Conservation (phyloP, 2,888 invertebrate species). For the Thecophora atra region DNA sequence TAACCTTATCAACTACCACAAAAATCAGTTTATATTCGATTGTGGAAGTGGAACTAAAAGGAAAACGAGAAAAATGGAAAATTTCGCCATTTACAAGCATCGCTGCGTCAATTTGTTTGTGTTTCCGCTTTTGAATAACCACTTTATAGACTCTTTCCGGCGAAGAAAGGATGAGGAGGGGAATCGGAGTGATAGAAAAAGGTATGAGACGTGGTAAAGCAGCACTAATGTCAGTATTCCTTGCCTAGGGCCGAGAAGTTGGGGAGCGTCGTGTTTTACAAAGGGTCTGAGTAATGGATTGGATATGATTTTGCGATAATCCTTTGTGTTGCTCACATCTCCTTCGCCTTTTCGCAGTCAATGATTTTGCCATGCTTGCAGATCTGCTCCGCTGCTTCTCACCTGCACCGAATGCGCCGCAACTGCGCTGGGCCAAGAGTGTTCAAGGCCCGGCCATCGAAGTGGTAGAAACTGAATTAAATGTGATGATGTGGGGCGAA, state of each 20-base stretch:
- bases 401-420: conserved; percentile 18
- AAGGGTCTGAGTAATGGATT: conserved; percentile 42
- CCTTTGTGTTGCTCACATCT: conserved; percentile 24
- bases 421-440: conserved; percentile 49
- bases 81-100: neutral
- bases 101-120: conserved; percentile 42
- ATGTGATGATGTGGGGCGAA: neutral
- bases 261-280: neutral
- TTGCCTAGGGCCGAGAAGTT: neutral
- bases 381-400: neutral
- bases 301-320: conserved; percentile 39
- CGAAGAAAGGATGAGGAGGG: neutral
- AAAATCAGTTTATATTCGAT: neutral
- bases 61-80: conserved; percentile 2
- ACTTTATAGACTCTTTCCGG: conserved; percentile 42
- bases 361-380: conserved; percentile 19
- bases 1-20: conserved; percentile 1
- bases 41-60: no score
- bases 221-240: conserved; percentile 18
- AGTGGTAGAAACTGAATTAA: conserved; percentile 20
- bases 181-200: neutral
- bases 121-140: conserved; percentile 44
- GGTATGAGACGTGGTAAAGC: conserved; percentile 28
- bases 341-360: conserved; percentile 24
- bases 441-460: conserved; percentile 41